Evolutionary conservation across 2,888 invertebrate genomes (phyloP).

Genomic region (Serrognathus titanus): DNA sequence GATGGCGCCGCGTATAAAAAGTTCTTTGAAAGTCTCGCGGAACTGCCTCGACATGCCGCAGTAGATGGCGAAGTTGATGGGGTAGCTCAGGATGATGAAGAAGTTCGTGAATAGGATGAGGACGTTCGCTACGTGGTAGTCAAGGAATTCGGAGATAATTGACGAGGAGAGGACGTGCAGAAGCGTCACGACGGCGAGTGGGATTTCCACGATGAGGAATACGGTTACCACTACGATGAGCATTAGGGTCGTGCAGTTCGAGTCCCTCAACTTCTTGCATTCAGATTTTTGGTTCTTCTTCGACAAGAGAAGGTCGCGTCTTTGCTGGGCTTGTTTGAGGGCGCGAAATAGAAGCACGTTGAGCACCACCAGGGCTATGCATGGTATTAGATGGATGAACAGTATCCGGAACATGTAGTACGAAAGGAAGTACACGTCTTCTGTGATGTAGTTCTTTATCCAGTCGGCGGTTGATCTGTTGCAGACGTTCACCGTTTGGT

Average conservation of each 20-base stretch:
- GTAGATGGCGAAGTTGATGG: slow-evolving; percentile 92
- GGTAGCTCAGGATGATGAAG: slow-evolving; percentile 86
- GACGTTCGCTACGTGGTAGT: slow-evolving; percentile 75
- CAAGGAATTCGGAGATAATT: slow-evolving; percentile 63
- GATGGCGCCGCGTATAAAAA: slow-evolving; percentile 64
- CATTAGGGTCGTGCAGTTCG: slow-evolving; percentile 85
- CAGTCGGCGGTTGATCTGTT: slow-evolving; percentile 63
- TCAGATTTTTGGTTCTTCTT: slow-evolving; percentile 62
- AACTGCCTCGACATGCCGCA: slow-evolving; percentile 95
- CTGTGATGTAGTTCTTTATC: slow-evolving; percentile 64
- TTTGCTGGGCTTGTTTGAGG: slow-evolving; percentile 74
- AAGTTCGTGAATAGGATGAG: slow-evolving; percentile 84
- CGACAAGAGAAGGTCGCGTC: slow-evolving; percentile 42
- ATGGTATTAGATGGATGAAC: slow-evolving; percentile 89
- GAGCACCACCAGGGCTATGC: slow-evolving; percentile 81
- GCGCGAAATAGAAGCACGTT: slow-evolving; percentile 85
- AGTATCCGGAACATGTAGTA: slow-evolving; percentile 84
- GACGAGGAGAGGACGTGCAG: slow-evolving; percentile 79
- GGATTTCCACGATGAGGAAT: slow-evolving; percentile 79
- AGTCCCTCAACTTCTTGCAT: slow-evolving; percentile 73
- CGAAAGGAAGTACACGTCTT: slow-evolving; percentile 75
- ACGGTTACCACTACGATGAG: slow-evolving; percentile 83
- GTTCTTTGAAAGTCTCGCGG: slow-evolving; percentile 86
- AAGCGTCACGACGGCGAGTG: slow-evolving; percentile 76
- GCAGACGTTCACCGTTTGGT: slow-evolving; percentile 65